Conservation (phyloP, 1,140 invertebrate species). For the Anadara kagoshimensis region DNA sequence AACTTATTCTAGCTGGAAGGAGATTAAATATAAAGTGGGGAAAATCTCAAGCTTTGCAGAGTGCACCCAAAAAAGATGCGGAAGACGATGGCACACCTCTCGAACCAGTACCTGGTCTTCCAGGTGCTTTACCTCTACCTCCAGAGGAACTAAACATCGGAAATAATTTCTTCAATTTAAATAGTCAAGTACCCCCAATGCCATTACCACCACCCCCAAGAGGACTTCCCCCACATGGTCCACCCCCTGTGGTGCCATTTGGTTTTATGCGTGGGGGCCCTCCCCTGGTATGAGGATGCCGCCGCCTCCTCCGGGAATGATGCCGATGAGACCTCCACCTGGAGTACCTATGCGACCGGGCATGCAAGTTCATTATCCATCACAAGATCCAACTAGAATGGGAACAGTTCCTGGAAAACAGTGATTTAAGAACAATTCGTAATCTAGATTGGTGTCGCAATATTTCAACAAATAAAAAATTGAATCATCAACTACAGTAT, state of each 20-base stretch:
- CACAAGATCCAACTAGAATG: constrained; percentile 93
- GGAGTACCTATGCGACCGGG: constrained; percentile 57
- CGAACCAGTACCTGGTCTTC: constrained; percentile 92
- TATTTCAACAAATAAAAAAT: too few species aligned
- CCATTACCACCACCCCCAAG: constrained; percentile 45
- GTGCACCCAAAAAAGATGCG: constrained; percentile 60
- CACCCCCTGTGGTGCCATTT: constrained; percentile 66
- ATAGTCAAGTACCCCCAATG: constrained; percentile 65
- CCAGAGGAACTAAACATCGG: constrained; percentile 82
- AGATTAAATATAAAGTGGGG: constrained; percentile 98
- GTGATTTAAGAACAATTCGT: too few species aligned
- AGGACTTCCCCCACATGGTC: constrained; percentile 57
- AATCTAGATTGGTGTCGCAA: too few species aligned
- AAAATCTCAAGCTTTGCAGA: constrained; percentile 65
- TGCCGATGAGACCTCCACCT: constrained; percentile 76
- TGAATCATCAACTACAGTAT: too few species aligned
- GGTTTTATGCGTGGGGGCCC: constrained; percentile 67
- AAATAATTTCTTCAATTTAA: constrained; percentile 86
- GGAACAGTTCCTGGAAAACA: constrained; percentile 75
- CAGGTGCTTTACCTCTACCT: constrained; percentile 83
- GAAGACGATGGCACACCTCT: constrained; percentile 75
- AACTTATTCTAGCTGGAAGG: constrained; percentile 80
- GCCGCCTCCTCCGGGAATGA: constrained; percentile 76
- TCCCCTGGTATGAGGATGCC: constrained; percentile 62
- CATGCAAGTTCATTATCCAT: constrained; percentile 89